Evolutionary conservation across 35 echinoderm and acorn worm genomes (phyloP).

Genomic region (Ophioderma brevispina): DNA sequence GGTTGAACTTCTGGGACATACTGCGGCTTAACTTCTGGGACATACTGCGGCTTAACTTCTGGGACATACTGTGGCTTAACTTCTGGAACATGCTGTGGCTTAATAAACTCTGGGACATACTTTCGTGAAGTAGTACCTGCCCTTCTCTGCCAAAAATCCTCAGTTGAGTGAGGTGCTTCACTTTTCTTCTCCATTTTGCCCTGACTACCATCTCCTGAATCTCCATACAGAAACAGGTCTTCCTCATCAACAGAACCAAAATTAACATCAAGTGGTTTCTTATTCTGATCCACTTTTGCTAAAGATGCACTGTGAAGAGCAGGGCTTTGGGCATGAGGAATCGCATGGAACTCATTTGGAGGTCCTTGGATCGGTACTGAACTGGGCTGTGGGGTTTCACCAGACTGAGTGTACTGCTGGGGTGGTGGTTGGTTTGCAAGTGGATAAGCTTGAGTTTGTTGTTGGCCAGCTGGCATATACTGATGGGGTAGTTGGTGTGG

Average conservation of each 20-base stretch:
- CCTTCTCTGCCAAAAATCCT: neutral
- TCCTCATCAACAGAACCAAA: slow-evolving; percentile 38
- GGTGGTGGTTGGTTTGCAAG: neutral
- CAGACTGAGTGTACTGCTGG: neutral
- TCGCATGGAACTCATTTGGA: too few relatives aligned
- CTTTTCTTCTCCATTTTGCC: neutral
- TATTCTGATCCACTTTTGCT: neutral
- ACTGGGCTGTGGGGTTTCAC: neutral
- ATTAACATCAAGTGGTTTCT: neutral
- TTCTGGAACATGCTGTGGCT: neutral
- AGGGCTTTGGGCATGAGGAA: too few relatives aligned
- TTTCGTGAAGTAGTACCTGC: neutral
- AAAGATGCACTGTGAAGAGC: neutral
- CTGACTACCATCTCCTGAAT: neutral
- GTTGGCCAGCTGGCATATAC: neutral
- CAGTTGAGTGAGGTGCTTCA: neutral
- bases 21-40: neutral
- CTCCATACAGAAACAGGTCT: slow-evolving; percentile 36
- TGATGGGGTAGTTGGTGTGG: neutral
- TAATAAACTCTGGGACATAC: slow-evolving; percentile 25
- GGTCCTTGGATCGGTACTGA: neutral
- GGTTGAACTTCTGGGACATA: neutral
- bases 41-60: slow-evolving; percentile 34
- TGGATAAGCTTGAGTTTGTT: neutral
- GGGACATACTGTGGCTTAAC: slow-evolving; percentile 4